These are phyloP conservation scores for Nudaria mundana DNA, from an alignment of 2,888 invertebrate species.

Conservation along the genomic window DNA sequence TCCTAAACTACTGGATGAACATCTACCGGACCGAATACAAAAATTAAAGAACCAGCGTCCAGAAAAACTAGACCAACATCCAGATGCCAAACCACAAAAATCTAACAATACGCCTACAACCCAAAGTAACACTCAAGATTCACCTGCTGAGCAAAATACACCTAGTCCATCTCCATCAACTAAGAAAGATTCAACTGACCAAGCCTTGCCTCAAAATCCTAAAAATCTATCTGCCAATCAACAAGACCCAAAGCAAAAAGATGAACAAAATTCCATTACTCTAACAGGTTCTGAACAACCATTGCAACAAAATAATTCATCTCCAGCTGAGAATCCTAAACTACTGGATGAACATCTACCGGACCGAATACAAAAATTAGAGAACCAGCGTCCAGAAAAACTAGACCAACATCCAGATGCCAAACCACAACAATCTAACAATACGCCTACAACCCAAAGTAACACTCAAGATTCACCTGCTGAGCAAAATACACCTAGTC, in stretches of 20 bases:
- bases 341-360: not conserved
- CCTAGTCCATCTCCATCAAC: constrained; percentile 10
- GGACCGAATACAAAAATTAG: not conserved
- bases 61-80: not conserved
- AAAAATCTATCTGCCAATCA: no score
- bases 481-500: constrained; percentile 7
- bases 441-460: not conserved
- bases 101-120: not conserved
- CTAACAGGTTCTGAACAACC: not conserved
- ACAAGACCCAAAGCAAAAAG: no score
- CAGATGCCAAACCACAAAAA: not conserved
- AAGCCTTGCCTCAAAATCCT: not conserved
- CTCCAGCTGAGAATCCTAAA: not conserved
- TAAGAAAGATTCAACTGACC: constrained; percentile 11
- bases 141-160: constrained; percentile 9
- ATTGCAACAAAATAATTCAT: not conserved
- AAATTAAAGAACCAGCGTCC: not conserved
- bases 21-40: not conserved
- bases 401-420: not conserved
- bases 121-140: not conserved
- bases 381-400: not conserved
- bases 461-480: not conserved
- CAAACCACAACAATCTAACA: not conserved
- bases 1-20: not conserved
- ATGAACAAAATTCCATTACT: not conserved